Evolutionary conservation across 2,113 vertebrate genomes (phyloP).

Genomic region (Gobiocypris rarus): DNA sequence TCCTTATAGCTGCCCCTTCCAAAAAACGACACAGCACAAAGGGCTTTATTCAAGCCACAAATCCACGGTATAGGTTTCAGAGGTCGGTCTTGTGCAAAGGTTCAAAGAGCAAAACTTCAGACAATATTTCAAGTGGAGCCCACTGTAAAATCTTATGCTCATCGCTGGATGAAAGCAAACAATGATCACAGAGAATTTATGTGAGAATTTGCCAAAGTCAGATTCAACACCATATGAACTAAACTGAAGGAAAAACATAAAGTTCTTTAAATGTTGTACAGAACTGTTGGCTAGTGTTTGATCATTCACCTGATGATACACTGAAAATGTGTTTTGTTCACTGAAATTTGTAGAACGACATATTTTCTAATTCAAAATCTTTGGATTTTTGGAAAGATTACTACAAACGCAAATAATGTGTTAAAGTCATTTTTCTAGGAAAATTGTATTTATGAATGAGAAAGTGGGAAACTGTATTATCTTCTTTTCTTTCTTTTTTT

Average conservation of each 20-base stretch:
- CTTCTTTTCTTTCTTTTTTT: background rate
- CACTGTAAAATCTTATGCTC: constrained; percentile 8
- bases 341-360: too few relatives aligned
- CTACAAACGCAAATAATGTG: background rate
- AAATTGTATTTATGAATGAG: background rate
- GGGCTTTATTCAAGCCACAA: constrained; percentile 19
- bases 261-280: background rate
- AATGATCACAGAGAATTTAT: background rate
- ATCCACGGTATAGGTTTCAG: background rate
- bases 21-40: constrained; percentile 13
- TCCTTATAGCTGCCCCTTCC: background rate
- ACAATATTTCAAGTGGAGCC: background rate
- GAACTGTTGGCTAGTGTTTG: background rate
- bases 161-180: constrained; percentile 1
- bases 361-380: background rate
- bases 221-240: background rate
- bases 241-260: background rate
- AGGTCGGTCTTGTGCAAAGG: background rate
- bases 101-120: constrained; percentile 39
- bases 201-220: background rate
- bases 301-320: background rate
- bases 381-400: background rate
- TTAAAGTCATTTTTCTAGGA: background rate
- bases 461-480: background rate
- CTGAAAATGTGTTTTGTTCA: too few relatives aligned